Conservation (phyloP, 2,113 vertebrate species). For the Archilochus colubris region DNA sequence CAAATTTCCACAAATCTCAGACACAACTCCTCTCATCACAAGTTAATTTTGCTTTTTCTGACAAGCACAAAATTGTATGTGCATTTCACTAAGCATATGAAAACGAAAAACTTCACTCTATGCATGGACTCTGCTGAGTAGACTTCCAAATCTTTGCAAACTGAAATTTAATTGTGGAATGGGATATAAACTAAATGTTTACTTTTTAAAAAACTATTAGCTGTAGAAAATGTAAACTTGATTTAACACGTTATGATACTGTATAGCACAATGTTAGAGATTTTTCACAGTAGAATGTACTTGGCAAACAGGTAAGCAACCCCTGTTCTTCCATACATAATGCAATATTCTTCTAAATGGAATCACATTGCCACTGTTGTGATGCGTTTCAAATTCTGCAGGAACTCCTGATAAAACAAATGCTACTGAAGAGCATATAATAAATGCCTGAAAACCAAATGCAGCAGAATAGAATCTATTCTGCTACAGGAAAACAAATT, state of each 20-base stretch:
- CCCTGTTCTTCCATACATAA: constrained; percentile 47
- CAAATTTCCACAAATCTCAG: not conserved
- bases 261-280: not conserved
- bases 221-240: constrained; percentile 28
- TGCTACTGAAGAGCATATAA: constrained; percentile 37
- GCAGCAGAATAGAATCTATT: constrained; percentile 11
- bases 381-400: constrained; percentile 40
- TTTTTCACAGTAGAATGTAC: constrained; percentile 34
- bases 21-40: not conserved
- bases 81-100: not conserved
- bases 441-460: constrained; percentile 32
- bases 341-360: constrained; percentile 32
- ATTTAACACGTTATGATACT: not conserved
- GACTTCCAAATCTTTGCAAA: not conserved
- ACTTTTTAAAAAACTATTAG: not conserved
- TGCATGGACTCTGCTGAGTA: not conserved
- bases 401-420: constrained; percentile 62
- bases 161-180: not conserved
- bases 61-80: not conserved
- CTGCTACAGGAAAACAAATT: constrained; percentile 40
- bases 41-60: not conserved
- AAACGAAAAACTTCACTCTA: not conserved
- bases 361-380: constrained; percentile 22
- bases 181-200: not conserved
- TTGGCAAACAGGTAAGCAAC: constrained; percentile 53